Percentiles rank a stretch among this genome's conserved stretches.
These are phyloP conservation scores for Dicyrtomina minuta DNA, from an alignment of 2,888 invertebrate genomes.

Conservation along the genomic window DNA sequence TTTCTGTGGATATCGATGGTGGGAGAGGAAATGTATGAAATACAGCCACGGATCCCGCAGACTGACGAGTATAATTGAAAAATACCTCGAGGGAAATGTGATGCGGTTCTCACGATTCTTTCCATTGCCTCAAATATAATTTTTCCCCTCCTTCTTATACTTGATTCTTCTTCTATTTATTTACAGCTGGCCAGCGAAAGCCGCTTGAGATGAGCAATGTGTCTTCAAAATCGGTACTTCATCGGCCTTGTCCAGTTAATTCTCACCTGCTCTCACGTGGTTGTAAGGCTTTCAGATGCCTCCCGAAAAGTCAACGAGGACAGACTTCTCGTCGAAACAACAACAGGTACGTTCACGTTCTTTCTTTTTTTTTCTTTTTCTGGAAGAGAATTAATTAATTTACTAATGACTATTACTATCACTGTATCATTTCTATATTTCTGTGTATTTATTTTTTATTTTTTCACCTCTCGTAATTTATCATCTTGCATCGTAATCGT, in stretches of 20 bases:
- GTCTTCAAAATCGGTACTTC: conserved; percentile 54
- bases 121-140: conserved; percentile 3
- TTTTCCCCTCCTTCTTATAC: no score
- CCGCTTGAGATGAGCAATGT: conserved; percentile 54
- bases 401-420: not conserved
- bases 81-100: conserved; percentile 24
- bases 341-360: conserved; percentile 67
- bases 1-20: not conserved
- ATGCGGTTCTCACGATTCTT: conserved; percentile 24
- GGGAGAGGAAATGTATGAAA: not conserved
- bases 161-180: not conserved
- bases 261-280: conserved; percentile 53
- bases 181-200: conserved; percentile 52
- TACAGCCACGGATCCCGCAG: conserved; percentile 5
- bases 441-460: not conserved
- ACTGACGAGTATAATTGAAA: conserved; percentile 27
- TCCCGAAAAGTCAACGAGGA: conserved; percentile 61
- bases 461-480: not conserved
- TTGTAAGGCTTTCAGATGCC: conserved; percentile 53
- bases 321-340: conserved; percentile 73
- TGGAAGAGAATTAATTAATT: not conserved
- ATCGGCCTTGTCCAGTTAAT: conserved; percentile 54
- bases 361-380: conserved; percentile 9
- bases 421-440: not conserved
- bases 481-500: not conserved